Evolutionary conservation across 2,797 vertebrate species (phyloP), one percentile per base, ranked within the genome.

Genomic region (Galaxias olidus): DNA sequence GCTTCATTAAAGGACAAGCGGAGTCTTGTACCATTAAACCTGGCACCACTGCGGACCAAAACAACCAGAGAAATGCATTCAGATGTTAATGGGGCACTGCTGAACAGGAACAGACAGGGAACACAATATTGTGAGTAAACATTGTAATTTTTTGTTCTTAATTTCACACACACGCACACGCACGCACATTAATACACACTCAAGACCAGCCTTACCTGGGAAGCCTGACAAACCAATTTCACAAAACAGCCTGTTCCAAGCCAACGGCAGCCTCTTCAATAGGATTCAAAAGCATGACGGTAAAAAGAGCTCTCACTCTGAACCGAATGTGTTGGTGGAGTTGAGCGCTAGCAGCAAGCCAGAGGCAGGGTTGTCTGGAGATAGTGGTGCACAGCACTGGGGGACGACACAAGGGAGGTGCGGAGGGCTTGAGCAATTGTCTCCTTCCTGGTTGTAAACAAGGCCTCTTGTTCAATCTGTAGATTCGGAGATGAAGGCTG

Each of bases 21-120:
- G 43, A 12, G 7, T 10, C 10, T 15, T 48, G 40, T 61, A 30
- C 59, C 48, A 18, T 55, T 8, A 13, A 73, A 72, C 68, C 45
- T 73, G 60, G 60, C 5, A 59, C 43, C 60, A 49, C 66, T 75
- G 10, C 15, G 30, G 56, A 20, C 30, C 2, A 50, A 68, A 49
- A 42, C 51, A 64, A 69, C 30, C 41, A 59, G 63, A 76, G 71
- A 64, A 58, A 50, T 77, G 55, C 52, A 60, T 67, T 68, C 15
- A 68, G 59, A 52, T 69, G 67, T 72, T 71, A 66, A 69, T 77
- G 42, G 41, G 62, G 42, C 42, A 63, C 10, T 69, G 59, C 57
- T 77, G 69, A 71, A 61, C 66, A 6, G 30, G 30, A 30, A 30
- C 2, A 64, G 61, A 48, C 40, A 63, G n/a, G 42, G 18, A 45